phyloP scores from a whole-genome alignment of 2,797 vertebrate genomes.

The Acrocephalus scirpaceus region DNA sequence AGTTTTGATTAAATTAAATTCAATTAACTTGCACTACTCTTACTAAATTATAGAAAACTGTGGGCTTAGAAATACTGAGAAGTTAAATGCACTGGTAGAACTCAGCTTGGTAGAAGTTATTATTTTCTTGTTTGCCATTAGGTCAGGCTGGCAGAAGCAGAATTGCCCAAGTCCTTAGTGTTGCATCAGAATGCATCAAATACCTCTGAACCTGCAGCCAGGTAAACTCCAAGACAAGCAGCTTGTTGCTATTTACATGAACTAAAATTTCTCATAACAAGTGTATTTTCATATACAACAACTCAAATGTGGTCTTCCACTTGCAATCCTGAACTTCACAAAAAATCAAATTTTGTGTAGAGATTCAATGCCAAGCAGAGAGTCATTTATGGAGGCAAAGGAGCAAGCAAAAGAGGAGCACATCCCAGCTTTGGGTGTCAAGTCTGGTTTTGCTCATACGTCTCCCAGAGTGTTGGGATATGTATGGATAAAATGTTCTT shows the following conservation, averaged over 20 bases:
- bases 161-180: not conserved
- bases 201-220: not conserved
- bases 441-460: not conserved
- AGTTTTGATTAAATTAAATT: not conserved
- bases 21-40: not conserved
- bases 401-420: not conserved
- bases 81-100: not conserved
- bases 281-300: not conserved
- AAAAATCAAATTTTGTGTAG: not conserved
- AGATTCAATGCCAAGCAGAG: not conserved
- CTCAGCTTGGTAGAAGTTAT: not conserved
- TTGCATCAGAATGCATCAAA: fast-evolving
- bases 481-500: not conserved
- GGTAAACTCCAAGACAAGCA: not conserved
- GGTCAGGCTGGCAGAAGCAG: not conserved
- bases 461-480: not conserved
- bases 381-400: not conserved
- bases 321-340: not conserved
- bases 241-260: not conserved
- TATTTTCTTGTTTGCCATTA: not conserved
- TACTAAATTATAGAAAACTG: not conserved
- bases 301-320: not conserved
- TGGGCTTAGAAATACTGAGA: not conserved
- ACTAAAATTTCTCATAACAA: not conserved
- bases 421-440: not conserved